These are phyloP conservation scores for Prostheceraeus crozeri DNA, from an alignment of 2,888 invertebrate species.

Conservation along the genomic window DNA sequence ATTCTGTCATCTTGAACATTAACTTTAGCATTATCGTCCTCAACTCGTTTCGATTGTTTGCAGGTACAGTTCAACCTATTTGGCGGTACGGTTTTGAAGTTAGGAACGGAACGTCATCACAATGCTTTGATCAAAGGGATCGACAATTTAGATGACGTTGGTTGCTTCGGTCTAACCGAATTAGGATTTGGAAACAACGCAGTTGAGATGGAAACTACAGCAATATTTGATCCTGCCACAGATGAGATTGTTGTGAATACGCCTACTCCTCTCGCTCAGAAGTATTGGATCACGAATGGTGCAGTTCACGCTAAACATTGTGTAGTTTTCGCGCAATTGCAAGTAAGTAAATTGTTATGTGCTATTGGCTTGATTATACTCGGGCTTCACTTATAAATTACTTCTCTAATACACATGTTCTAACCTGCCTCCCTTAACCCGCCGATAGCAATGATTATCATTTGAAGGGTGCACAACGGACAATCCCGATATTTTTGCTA, in stretches of 20 bases:
- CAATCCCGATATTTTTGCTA: too few species aligned
- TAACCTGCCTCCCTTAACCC: too few species aligned
- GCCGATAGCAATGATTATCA: too few species aligned
- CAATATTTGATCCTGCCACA: constrained; percentile 42
- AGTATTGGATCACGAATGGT: constrained; percentile 46
- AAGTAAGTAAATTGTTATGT: constrained; percentile 6
- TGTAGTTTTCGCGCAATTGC: constrained; percentile 44
- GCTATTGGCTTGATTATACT: too few species aligned
- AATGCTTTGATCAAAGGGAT: constrained; percentile 46
- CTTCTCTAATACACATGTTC: too few species aligned
- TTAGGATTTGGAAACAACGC: constrained; percentile 46
- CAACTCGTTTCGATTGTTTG: too few species aligned
- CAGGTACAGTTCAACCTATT: constrained; percentile 50
- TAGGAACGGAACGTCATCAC: constrained; percentile 54
- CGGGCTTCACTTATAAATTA: too few species aligned
- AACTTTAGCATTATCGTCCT: too few species aligned
- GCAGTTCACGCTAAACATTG: constrained; percentile 46
- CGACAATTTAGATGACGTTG: constrained; percentile 44
- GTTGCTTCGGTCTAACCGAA: constrained; percentile 45
- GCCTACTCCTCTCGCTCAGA: constrained; percentile 43
- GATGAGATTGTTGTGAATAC: constrained; percentile 44
- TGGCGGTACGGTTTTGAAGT: constrained; percentile 51
- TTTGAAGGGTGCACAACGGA: too few species aligned
- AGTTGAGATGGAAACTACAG: constrained; percentile 46
- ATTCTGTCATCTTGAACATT: too few species aligned